Percentiles rank a stretch among this genome's conserved stretches.
These are phyloP conservation scores for Oithona nana DNA, from an alignment of 2,888 invertebrate species.

Conservation along the genomic window DNA sequence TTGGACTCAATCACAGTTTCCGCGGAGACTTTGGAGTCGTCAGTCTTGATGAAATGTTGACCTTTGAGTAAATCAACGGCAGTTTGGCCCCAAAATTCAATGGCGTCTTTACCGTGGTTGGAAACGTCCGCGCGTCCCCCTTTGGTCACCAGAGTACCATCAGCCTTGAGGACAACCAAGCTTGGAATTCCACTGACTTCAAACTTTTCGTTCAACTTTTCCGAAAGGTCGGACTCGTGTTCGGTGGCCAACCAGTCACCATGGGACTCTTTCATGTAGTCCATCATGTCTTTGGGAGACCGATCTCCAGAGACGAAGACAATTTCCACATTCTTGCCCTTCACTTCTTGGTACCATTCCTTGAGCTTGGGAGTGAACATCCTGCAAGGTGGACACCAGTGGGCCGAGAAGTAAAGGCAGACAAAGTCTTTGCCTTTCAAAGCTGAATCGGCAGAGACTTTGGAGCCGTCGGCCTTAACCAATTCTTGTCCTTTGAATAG, in stretches of 20 bases:
- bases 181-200: background rate
- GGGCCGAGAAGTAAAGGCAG: background rate
- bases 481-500: background rate
- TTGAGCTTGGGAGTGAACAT: background rate
- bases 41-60: background rate
- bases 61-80: too few relatives aligned
- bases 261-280: slow-evolving; percentile 25
- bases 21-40: background rate
- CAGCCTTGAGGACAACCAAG: background rate
- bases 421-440: background rate
- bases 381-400: background rate
- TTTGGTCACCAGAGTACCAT: background rate
- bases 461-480: background rate
- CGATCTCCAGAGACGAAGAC: background rate
- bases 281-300: background rate
- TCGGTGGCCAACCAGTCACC: slow-evolving; percentile 31
- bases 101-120: background rate
- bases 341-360: background rate
- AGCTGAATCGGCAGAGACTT: background rate
- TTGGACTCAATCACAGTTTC: background rate
- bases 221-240: background rate
- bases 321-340: background rate
- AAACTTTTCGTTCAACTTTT: background rate
- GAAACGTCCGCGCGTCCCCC: background rate
- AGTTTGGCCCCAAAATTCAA: too few relatives aligned